Base-by-base conservation (phyloP, 2,113 vertebrate species). In the Myiagra hebetior region DNA sequence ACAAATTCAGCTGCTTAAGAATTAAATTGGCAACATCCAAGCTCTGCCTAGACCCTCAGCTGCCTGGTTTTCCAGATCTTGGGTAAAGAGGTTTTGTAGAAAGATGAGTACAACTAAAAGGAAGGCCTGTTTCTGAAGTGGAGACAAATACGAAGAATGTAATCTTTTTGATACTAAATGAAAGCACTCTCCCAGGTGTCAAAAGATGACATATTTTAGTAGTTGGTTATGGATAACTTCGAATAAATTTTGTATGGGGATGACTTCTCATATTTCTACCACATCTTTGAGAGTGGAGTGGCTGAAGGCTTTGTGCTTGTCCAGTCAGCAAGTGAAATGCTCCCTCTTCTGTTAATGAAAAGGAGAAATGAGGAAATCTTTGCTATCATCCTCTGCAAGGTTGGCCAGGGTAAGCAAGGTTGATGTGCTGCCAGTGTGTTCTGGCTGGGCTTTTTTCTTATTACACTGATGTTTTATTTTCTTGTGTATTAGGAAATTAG, bases 271-370 rank as follows among this genome's bases (percentile, higher is more conserved):
- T 85, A 30, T 64, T 87, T 28, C 56, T 53, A 9, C 18, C 1
- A 2, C 1, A 1, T 55, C 24, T 76, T 60, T 47, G 49, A 23
- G 39, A 53, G 13, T 63, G 44, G 16, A 57, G 53, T 46, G 44
- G 37, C 41, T 68, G 33, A 56, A 78, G 82, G 35, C 28, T 50
- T 87, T 50, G 5, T 53, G 18, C 13, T 85, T 93, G 47, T 77
- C 59, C 55, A 30, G 59, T 72, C 47, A 83, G 41, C 24, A 68
- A 50, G 56, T 68, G 39, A 84, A 91, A 91, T 67, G 39, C 53
- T 60, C 24, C 46, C 47, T 79, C 53, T 94, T 75, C 59, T 75
- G 67, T 41, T 84, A 76, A 87, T 39, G 57, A 77, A 87, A 90
- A 83, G 39, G 60, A 81, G 72, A 86, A 70, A 57, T 55, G 47